phyloP scores from a whole-genome alignment of 2,113 vertebrate species.

The Toxotes chatareus region DNA sequence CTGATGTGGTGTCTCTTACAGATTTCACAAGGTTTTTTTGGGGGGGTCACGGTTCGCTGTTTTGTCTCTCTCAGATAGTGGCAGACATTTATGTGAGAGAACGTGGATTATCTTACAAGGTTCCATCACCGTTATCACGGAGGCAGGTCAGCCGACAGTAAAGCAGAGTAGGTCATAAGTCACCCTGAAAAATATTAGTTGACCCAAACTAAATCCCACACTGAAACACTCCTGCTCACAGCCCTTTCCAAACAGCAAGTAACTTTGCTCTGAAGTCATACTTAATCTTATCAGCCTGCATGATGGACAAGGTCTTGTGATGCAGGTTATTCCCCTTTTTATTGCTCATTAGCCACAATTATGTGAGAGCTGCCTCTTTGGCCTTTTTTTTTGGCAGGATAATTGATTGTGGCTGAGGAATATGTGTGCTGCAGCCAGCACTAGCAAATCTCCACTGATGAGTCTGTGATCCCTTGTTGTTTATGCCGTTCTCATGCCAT shows the following conservation, averaged over 20 bases:
- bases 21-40: constrained; percentile 19
- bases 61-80: constrained; percentile 27
- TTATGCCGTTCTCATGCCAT: constrained; percentile 53
- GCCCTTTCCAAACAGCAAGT: constrained; percentile 16
- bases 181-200: constrained; percentile 16
- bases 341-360: constrained; percentile 72
- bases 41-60: background rate
- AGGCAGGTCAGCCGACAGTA: background rate
- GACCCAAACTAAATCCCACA: constrained; percentile 30
- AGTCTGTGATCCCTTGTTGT: constrained; percentile 60
- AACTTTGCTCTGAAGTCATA: constrained; percentile 51
- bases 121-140: background rate
- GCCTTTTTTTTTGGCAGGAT: constrained; percentile 34
- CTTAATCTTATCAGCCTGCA: constrained; percentile 64
- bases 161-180: constrained; percentile 25
- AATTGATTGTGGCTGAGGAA: constrained; percentile 60
- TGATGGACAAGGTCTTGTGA: constrained; percentile 60
- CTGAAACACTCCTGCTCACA: constrained; percentile 22
- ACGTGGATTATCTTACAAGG: background rate
- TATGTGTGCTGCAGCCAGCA: constrained; percentile 43
- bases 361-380: constrained; percentile 46
- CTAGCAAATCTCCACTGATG: constrained; percentile 56
- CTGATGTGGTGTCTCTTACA: background rate
- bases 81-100: constrained; percentile 18
- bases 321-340: constrained; percentile 65